Evolutionary conservation across 2,888 invertebrate species (phyloP).

Genomic region (Chesias legatella): DNA sequence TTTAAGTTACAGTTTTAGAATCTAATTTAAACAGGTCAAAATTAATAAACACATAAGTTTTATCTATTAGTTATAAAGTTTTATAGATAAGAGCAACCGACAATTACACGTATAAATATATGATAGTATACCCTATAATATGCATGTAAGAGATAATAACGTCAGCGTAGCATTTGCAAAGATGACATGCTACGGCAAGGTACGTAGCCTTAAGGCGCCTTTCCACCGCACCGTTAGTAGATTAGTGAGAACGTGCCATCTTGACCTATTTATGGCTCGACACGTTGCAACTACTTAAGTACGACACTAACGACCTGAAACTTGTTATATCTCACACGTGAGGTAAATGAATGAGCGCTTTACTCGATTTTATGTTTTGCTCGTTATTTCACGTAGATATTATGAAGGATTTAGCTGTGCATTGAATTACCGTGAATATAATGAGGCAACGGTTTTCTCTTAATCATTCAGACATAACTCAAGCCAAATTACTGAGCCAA

Average conservation of each 20-base stretch:
- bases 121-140: too few relatives aligned
- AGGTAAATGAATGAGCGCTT: constrained; percentile 40
- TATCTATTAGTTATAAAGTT: too few relatives aligned
- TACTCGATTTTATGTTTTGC: constrained; percentile 34
- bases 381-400: constrained; percentile 13
- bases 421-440: not conserved
- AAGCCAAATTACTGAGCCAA: too few relatives aligned
- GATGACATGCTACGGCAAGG: constrained; percentile 29
- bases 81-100: too few relatives aligned
- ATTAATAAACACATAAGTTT: too few relatives aligned
- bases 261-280: constrained; percentile 57
- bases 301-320: constrained; percentile 54
- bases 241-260: constrained; percentile 56
- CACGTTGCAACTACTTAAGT: constrained; percentile 54
- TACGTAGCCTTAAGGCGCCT: constrained; percentile 47
- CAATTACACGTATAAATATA: too few relatives aligned
- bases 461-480: too few relatives aligned
- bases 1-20: too few relatives aligned
- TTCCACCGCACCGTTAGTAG: constrained; percentile 54
- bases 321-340: constrained; percentile 40
- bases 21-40: too few relatives aligned
- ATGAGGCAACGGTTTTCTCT: not conserved
- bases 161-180: not conserved
- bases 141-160: too few relatives aligned
- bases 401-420: not conserved